Evolutionary conservation across 2,113 vertebrate genomes (phyloP).

Genomic region (Podarcis muralis): DNA sequence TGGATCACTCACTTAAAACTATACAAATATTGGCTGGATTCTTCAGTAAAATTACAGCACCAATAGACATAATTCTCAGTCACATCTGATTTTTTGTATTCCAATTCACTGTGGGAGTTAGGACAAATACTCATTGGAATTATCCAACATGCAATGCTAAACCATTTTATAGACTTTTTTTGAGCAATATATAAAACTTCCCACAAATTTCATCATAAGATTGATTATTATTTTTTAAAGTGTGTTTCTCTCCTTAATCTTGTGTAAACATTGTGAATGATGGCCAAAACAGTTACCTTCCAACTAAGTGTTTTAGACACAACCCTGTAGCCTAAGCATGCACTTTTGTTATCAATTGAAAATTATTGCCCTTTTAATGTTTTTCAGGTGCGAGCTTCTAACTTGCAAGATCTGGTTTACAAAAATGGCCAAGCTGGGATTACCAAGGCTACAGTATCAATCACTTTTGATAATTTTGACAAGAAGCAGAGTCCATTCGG

Average conservation of each 20-base stretch:
- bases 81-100: not conserved
- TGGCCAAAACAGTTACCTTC: not conserved
- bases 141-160: not conserved
- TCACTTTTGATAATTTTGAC: slow-evolving; percentile 94
- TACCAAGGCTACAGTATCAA: slow-evolving; percentile 90
- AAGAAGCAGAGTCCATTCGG: slow-evolving; percentile 92
- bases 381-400: slow-evolving; percentile 89
- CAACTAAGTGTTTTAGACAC: not conserved
- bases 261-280: not conserved
- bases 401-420: slow-evolving; percentile 93
- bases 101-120: too few species aligned
- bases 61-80: not conserved
- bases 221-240: not conserved
- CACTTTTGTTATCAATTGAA: not conserved
- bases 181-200: not conserved
- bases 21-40: not conserved
- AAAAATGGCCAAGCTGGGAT: slow-evolving; percentile 94
- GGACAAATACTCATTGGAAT: not conserved
- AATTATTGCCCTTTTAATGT: not conserved
- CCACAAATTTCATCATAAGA: not conserved
- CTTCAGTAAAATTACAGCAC: not conserved
- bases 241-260: not conserved
- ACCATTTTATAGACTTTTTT: not conserved
- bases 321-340: not conserved
- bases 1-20: not conserved